phyloP scores from a whole-genome alignment of 2,797 vertebrate species.

The Neostethus bicornis region DNA sequence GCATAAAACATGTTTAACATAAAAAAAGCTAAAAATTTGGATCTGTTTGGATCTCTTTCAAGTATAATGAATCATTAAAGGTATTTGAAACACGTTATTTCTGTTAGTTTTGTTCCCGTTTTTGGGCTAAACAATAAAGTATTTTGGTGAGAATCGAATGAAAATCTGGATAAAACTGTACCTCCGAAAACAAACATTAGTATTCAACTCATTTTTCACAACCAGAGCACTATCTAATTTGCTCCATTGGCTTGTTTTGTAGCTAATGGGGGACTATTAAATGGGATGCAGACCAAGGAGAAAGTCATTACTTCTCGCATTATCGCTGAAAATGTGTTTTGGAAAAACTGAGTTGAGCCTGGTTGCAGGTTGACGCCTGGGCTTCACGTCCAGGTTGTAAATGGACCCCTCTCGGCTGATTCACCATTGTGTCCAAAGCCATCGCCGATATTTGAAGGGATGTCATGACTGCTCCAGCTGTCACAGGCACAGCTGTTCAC shows the following conservation, averaged over 20 bases:
- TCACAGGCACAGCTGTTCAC: constrained; percentile 90
- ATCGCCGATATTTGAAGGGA: constrained; percentile 81
- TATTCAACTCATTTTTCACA: constrained; percentile 69
- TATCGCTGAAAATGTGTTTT: constrained; percentile 62
- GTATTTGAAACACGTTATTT: constrained; percentile 16
- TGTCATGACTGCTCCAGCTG: constrained; percentile 86
- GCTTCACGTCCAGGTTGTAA: constrained; percentile 69
- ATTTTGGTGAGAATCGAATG: constrained; percentile 49
- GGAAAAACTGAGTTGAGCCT: constrained; percentile 45
- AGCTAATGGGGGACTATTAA: constrained; percentile 76
- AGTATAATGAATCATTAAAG: constrained; percentile 2
- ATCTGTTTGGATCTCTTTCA: constrained; percentile 49
- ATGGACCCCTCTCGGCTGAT: constrained; percentile 72
- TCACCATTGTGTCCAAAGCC: constrained; percentile 75
- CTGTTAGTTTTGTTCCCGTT: constrained; percentile 25
- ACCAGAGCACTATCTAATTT: constrained; percentile 76
- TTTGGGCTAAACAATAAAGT: constrained; percentile 22
- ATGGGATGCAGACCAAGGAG: constrained; percentile 73
- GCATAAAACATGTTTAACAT: constrained; percentile 53
- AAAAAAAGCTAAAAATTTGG: constrained; percentile 51
- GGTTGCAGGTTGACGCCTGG: constrained; percentile 58
- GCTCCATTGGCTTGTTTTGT: constrained; percentile 76
- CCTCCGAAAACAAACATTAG: constrained; percentile 64
- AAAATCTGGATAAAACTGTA: constrained; percentile 49
- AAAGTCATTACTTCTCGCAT: constrained; percentile 78